Evolutionary conservation across 2,888 invertebrate genomes (phyloP).

Genomic region (Cetonia aurata): DNA sequence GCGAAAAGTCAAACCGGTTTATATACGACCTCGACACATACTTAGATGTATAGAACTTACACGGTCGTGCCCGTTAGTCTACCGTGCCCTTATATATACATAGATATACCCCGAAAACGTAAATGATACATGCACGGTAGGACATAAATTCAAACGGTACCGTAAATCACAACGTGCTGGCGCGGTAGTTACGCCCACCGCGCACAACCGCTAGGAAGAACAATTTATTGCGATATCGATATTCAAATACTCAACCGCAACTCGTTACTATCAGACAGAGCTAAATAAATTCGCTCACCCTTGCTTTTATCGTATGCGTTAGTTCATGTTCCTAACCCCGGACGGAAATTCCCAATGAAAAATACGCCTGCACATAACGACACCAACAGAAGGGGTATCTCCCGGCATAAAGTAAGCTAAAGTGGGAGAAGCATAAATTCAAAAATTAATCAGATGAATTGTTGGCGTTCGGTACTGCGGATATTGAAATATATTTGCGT

Average conservation of each 20-base stretch:
- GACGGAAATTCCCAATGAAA: conserved; percentile 36
- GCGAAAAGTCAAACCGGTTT: conserved; percentile 22
- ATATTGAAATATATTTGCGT: conserved; percentile 23
- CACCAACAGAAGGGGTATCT: conserved; percentile 8
- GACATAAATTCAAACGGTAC: conserved; percentile 31
- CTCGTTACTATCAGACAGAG: conserved; percentile 27
- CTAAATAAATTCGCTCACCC: conserved; percentile 36
- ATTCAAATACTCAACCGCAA: conserved; percentile 35
- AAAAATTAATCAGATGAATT: conserved; percentile 23
- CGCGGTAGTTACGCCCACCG: conserved; percentile 25
- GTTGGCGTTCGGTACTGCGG: not conserved
- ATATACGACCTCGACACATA: conserved; percentile 12
- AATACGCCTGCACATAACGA: conserved; percentile 6
- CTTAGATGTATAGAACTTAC: conserved; percentile 3
- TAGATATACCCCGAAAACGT: conserved; percentile 12
- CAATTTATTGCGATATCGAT: conserved; percentile 40
- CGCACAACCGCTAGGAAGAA: conserved; percentile 25
- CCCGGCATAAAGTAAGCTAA: not conserved
- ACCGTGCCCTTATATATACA: conserved; percentile 1
- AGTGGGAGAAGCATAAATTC: conserved; percentile 6
- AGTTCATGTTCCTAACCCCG: conserved; percentile 7
- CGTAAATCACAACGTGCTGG: conserved; percentile 31
- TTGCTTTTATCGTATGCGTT: conserved; percentile 23
- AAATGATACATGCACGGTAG: conserved; percentile 35
- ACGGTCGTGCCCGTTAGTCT: conserved; percentile 1